Percentiles rank a stretch among this genome's conserved stretches.
These are phyloP conservation scores for Calidris pygmaea DNA, from an alignment of 2,113 vertebrate species.

Conservation along the genomic window DNA sequence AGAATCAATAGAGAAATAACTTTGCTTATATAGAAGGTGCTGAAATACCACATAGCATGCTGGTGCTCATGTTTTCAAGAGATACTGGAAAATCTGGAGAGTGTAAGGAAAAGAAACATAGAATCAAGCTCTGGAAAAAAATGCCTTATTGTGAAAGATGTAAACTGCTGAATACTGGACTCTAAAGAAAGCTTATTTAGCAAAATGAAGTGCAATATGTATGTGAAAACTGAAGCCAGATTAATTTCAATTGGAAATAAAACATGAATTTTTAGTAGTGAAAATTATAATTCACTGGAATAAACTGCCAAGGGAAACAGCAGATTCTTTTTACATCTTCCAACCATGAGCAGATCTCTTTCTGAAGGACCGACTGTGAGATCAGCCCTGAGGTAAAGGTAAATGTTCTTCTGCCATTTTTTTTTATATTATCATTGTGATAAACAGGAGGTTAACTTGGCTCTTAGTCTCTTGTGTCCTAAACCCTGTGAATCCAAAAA, in stretches of 20 bases:
- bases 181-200: not conserved
- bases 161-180: not conserved
- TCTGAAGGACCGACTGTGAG: not conserved
- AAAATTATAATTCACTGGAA: not conserved
- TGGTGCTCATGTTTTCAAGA: not conserved
- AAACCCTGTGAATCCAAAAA: not conserved
- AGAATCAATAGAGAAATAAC: not conserved
- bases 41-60: not conserved
- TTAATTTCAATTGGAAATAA: not conserved
- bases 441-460: not conserved
- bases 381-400: not conserved
- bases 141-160: not conserved
- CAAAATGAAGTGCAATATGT: not conserved
- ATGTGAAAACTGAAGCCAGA: not conserved
- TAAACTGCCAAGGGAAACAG: not conserved
- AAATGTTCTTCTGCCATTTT: not conserved
- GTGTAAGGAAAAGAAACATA: not conserved
- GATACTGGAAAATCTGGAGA: not conserved
- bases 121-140: not conserved
- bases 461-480: not conserved
- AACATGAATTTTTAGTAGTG: not conserved
- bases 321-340: not conserved
- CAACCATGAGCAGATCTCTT: not conserved
- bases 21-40: not conserved
- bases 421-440: not conserved